Evolutionary conservation across 2,888 invertebrate genomes (phyloP), one percentile per base, ranked within the genome.

Genomic region (Drosophila villosipedis): DNA sequence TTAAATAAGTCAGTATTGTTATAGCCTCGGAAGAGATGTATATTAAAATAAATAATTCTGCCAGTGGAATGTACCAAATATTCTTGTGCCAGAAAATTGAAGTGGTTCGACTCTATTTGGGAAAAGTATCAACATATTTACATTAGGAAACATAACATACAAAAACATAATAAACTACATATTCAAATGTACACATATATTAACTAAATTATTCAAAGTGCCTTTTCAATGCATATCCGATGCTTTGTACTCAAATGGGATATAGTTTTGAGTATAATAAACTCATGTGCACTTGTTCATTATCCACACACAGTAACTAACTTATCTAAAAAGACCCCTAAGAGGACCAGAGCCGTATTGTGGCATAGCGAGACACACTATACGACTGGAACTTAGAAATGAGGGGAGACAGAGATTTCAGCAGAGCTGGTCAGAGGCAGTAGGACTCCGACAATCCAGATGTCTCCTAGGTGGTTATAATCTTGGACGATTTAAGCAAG

Each of bases 1-100:
- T 81, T 73, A 67, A 68, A 67, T 59, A 73, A 69, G 54, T 79
- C 70, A 67, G 68, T 73, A 67, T 67, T 71, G 71, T 73, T 68
- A 65, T 66, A 41, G 57, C 50, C 33, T 52, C 50, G 43, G 35
- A 62, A 31, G 30, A 43, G 49, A 22, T 49, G 59, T 47, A 72
- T 25, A 59, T 62, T 52, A 74, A 63, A 58, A 74, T 71, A 73
- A 72, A 76, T 76, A 80, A 76, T 65, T 69, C 54, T 39, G 39
- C 10, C 19, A 33, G 37, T 57, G 58, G 30, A 55, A 50, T 73
- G n/a, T 30, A 41, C 28, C 19, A 35, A 50, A 60, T 35, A 60
- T 41, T 41, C 54, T 55, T 52, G 43, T 1, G 5, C 37, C 37
- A 43, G 50, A 22, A 37, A 28, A 50, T 30, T n/a, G 30, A 57